These are phyloP conservation scores for Cnemophilus loriae DNA, from an alignment of 2,113 vertebrate species.

Conservation along the genomic window DNA sequence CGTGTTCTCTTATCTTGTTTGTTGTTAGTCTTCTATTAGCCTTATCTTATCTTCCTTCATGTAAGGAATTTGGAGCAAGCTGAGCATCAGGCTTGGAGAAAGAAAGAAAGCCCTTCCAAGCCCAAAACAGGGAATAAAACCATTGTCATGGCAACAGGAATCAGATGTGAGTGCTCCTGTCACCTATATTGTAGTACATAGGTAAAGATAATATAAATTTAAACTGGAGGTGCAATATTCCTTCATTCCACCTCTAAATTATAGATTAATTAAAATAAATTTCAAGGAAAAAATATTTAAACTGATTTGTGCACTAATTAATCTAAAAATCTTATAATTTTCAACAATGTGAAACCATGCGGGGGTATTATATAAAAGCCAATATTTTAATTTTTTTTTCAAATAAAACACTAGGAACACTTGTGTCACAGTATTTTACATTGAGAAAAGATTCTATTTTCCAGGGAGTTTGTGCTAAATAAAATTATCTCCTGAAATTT, in stretches of 20 bases:
- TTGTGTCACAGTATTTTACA: background rate
- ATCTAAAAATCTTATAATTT: background rate
- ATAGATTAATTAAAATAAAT: background rate
- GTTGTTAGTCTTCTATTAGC: slow-evolving; percentile 20
- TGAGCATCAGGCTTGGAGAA: background rate
- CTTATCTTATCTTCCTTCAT: slow-evolving; percentile 28
- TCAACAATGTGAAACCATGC: background rate
- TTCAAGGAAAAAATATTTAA: background rate
- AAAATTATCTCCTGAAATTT: background rate
- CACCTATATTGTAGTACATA: background rate
- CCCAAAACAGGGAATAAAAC: background rate
- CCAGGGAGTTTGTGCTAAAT: background rate
- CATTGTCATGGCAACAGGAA: slow-evolving; percentile 56
- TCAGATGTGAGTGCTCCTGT: background rate
- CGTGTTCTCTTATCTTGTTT: background rate
- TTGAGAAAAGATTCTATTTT: background rate
- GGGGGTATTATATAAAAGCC: background rate
- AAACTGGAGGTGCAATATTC: background rate
- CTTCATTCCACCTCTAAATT: background rate
- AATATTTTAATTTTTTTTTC: background rate
- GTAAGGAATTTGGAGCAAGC: slow-evolving; percentile 19
- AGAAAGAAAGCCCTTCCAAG: background rate
- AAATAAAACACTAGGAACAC: too few species aligned
- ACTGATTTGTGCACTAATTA: background rate
- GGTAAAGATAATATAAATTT: background rate